These are phyloP conservation scores for Dasypus novemcinctus DNA, from an alignment of 2,113 vertebrate species.

Conservation along the genomic window DNA sequence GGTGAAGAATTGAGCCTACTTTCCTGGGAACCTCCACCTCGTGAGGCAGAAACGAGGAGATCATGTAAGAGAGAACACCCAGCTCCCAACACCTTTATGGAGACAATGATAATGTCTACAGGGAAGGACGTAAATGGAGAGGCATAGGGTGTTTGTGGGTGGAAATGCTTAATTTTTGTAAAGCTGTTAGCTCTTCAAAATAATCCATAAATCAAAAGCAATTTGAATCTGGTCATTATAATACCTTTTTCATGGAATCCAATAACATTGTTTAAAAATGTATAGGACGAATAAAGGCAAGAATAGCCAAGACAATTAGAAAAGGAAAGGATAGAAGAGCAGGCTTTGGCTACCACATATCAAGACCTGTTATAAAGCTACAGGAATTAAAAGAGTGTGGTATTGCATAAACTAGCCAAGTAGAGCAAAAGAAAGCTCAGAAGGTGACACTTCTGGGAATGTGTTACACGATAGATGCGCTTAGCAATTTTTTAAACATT, in stretches of 20 bases:
- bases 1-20: neutral
- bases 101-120: neutral
- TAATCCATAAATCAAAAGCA: neutral
- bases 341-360: neutral
- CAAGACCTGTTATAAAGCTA: neutral
- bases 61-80: neutral
- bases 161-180: neutral
- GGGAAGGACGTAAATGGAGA: neutral
- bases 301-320: neutral
- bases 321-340: neutral
- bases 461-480: neutral
- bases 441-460: neutral
- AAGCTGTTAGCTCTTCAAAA: neutral
- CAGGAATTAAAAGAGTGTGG: neutral
- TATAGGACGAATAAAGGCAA: neutral
- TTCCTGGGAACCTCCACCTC: neutral
- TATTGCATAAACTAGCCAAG: neutral
- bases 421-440: neutral
- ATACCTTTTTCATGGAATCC: neutral
- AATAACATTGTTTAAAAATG: neutral
- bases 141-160: neutral
- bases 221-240: neutral
- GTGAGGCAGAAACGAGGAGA: neutral
- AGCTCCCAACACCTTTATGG: neutral
- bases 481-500: neutral